A percentile compares a stretch with the other conserved stretches of the same genome.
These are phyloP conservation scores for Eurosta solidaginis DNA, from an alignment of 1,140 invertebrate species.

Conservation along the genomic window DNA sequence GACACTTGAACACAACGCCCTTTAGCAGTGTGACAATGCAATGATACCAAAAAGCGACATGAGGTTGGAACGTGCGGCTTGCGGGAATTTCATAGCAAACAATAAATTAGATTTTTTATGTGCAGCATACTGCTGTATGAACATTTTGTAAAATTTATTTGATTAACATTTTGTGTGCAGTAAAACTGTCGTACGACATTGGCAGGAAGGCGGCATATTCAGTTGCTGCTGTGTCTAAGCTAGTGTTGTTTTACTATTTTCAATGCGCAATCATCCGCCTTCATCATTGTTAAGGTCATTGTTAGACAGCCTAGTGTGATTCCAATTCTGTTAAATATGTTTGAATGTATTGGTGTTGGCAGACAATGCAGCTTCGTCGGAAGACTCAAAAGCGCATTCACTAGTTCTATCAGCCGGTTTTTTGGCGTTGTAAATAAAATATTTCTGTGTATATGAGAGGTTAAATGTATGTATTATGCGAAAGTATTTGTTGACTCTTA, in stretches of 20 bases:
- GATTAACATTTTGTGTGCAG: slow-evolving; percentile 6
- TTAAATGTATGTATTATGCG: neutral
- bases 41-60: neutral
- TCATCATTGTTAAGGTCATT: slow-evolving; percentile 51
- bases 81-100: neutral
- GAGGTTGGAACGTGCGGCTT: neutral
- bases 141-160: neutral
- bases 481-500: slow-evolving; percentile 9
- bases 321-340: neutral
- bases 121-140: neutral
- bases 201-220: neutral
- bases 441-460: neutral
- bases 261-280: neutral
- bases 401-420: neutral
- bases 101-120: slow-evolving; percentile 14
- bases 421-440: neutral
- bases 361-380: neutral
- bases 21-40: neutral
- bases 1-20: no score
- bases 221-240: neutral
- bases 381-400: neutral
- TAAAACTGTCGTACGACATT: slow-evolving; percentile 4
- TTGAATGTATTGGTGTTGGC: neutral
- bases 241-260: neutral
- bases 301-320: slow-evolving; percentile 35